Evolutionary conservation across 53 echinoderm and acorn worm species (phyloP).

Genomic region (Arbacia lixula): DNA sequence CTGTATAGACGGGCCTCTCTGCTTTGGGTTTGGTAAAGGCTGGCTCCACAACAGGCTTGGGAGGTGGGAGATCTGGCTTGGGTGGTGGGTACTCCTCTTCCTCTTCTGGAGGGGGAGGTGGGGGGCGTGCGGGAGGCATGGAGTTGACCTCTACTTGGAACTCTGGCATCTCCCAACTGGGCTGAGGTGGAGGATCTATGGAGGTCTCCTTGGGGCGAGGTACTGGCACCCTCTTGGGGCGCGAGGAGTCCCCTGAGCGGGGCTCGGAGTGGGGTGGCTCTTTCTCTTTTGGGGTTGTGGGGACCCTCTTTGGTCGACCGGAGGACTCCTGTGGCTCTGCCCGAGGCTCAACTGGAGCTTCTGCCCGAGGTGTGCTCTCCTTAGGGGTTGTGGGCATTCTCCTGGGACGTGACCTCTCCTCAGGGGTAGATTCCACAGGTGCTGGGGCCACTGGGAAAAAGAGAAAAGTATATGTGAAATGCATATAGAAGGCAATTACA

Average conservation of each 20-base stretch:
- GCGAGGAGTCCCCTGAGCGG: conserved; percentile 20
- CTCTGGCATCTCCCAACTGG: conserved; percentile 52
- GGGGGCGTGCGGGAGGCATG: conserved; percentile 37
- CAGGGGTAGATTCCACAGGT: too few species aligned
- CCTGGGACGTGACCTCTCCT: conserved; percentile 29
- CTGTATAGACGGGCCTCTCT: not conserved
- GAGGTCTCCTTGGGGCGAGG: conserved; percentile 50
- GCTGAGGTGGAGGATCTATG: conserved; percentile 10
- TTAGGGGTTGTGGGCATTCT: conserved; percentile 10
- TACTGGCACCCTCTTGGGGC: not conserved
- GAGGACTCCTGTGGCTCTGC: conserved; percentile 2
- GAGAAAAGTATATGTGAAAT: too few species aligned
- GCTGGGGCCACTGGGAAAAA: too few species aligned
- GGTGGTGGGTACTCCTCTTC: not conserved
- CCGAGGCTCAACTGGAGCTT: not conserved
- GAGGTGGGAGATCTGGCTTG: conserved; percentile 14
- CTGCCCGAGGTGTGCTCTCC: not conserved
- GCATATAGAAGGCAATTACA: too few species aligned
- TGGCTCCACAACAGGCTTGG: not conserved
- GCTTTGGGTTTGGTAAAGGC: not conserved
- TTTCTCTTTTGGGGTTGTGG: not conserved
- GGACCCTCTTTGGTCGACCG: not conserved
- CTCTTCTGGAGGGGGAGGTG: conserved; percentile 53
- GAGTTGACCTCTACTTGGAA: conserved; percentile 43
- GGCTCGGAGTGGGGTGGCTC: not conserved